Percentiles rank a stretch among this genome's conserved stretches.
Evolutionary conservation across 1,140 invertebrate species (phyloP).

Genomic region (Conus ventricosus): DNA sequence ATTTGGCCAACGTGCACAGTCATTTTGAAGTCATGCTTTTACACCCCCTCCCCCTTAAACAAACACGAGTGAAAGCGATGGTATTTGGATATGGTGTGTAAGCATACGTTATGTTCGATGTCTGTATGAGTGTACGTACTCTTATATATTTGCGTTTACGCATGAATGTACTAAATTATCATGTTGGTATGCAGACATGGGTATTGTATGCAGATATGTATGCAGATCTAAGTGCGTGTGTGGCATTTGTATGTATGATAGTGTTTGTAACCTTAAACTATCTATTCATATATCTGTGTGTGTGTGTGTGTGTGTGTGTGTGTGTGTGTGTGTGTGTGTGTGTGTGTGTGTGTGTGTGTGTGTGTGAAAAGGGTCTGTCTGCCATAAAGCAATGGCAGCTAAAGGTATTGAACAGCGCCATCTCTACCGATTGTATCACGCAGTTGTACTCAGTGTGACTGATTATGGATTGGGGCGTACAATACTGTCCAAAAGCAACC

Average conservation of each 20-base stretch:
- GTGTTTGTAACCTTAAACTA: background rate
- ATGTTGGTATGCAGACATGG: background rate
- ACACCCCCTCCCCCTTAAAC: too few species aligned
- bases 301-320: constrained; percentile 3
- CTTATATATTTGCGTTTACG: background rate
- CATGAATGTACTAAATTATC: background rate
- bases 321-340: constrained; percentile 3
- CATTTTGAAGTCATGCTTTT: too few species aligned
- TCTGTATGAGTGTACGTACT: background rate
- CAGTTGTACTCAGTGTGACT: too few species aligned
- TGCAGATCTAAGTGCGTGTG: background rate
- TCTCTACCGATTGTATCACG: too few species aligned
- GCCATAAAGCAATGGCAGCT: too few species aligned
- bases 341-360: background rate
- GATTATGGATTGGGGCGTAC: too few species aligned
- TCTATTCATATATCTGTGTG: background rate
- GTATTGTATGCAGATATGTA: background rate
- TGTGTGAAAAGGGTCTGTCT: too few species aligned
- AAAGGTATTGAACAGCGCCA: too few species aligned
- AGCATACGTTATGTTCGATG: background rate
- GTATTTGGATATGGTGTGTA: too few species aligned
- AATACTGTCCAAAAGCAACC: too few species aligned
- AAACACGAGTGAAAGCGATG: too few species aligned
- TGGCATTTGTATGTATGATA: background rate
- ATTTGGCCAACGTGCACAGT: too few species aligned